These are phyloP conservation scores for Anguilla anguilla DNA, from an alignment of 2,797 vertebrate genomes.

Conservation along the genomic window DNA sequence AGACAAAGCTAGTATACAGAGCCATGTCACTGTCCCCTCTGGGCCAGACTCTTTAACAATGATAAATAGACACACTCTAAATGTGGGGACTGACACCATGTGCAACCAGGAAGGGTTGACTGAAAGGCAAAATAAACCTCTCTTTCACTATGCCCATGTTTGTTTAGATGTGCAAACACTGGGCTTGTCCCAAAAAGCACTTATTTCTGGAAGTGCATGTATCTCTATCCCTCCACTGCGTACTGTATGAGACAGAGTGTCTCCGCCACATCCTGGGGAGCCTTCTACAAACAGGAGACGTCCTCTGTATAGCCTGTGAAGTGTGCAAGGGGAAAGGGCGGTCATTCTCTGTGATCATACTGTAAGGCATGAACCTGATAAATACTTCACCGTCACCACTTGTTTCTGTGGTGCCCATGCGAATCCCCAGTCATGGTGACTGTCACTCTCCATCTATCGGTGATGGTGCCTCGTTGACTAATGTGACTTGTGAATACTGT, in stretches of 20 bases:
- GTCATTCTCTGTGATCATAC: neutral
- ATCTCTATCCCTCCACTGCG: neutral
- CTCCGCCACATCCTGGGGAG: neutral
- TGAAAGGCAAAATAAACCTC: neutral
- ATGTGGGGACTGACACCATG: neutral
- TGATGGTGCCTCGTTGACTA: neutral
- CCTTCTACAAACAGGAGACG: neutral
- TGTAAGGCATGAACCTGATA: neutral
- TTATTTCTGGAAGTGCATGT: neutral
- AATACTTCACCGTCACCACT: neutral
- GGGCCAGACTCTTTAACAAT: conserved; percentile 1
- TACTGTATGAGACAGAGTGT: neutral
- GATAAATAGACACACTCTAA: conserved; percentile 1
- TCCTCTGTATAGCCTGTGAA: neutral
- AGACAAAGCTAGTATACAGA: conserved; percentile 25
- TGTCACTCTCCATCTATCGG: neutral
- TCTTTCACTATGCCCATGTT: neutral
- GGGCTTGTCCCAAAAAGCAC: neutral
- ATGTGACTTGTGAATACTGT: conserved; percentile 2
- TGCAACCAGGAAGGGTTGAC: neutral
- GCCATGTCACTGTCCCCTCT: neutral
- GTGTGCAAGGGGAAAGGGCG: neutral
- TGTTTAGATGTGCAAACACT: neutral
- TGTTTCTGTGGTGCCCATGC: neutral
- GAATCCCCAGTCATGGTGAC: neutral